Evolutionary conservation across 2,113 vertebrate species (phyloP).

Genomic region (Tragulus kanchil): DNA sequence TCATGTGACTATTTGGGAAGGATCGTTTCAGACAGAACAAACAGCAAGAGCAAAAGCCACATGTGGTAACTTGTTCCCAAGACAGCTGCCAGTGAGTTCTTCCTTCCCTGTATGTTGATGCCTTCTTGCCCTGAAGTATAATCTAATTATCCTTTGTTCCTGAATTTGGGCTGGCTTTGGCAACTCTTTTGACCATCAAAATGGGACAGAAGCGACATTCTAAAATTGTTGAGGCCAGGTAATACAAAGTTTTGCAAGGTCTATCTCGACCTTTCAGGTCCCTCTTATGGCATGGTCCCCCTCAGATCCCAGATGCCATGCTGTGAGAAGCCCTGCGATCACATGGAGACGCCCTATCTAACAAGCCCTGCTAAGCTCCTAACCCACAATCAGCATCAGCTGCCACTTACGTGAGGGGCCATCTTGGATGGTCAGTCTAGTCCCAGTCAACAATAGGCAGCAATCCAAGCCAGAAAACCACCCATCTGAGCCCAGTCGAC

Average conservation of each 20-base stretch:
- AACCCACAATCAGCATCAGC: background rate
- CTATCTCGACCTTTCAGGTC: background rate
- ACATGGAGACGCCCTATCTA: too few species aligned
- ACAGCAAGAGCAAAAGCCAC: background rate
- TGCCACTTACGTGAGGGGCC: background rate
- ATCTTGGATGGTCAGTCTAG: background rate
- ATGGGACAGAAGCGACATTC: background rate
- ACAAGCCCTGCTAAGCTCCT: background rate
- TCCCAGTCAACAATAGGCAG: background rate
- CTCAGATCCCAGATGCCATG: too few species aligned
- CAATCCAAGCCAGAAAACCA: background rate
- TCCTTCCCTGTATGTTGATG: accelerated
- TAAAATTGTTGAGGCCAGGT: background rate
- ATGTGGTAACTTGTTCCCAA: background rate
- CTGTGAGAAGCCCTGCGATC: background rate
- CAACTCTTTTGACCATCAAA: background rate
- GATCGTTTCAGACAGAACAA: background rate
- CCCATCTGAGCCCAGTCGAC: background rate
- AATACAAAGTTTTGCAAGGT: background rate
- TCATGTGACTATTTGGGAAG: background rate
- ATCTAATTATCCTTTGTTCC: background rate
- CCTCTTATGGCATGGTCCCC: accelerated
- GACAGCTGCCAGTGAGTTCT: too few species aligned
- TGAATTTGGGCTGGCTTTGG: background rate
- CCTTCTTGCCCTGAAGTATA: background rate